phyloP scores from a whole-genome alignment of 2,113 vertebrate genomes.

The Rhinolophus sinicus region DNA sequence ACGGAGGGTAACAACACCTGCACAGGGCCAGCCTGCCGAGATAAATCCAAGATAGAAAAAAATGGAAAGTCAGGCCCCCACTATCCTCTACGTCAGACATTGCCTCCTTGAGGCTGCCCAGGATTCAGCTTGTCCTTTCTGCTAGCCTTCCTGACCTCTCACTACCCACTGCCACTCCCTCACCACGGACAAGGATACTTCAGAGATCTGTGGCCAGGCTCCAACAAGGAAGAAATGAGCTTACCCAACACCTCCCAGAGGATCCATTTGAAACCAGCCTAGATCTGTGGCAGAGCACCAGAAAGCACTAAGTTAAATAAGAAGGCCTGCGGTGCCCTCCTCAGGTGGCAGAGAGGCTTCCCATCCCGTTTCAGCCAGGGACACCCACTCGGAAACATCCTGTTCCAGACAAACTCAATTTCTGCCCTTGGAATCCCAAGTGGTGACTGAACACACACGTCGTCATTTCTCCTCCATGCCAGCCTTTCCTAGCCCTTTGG shows the following conservation, averaged over 20 bases:
- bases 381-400: slow-evolving; percentile 24
- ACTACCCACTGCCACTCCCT: slow-evolving; percentile 38
- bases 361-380: background rate
- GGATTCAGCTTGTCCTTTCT: slow-evolving; percentile 39
- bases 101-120: background rate
- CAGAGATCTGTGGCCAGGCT: slow-evolving; percentile 51
- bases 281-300: slow-evolving; percentile 40
- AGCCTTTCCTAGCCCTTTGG: background rate
- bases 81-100: background rate
- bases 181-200: slow-evolving; percentile 46
- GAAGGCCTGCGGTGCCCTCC: slow-evolving; percentile 48
- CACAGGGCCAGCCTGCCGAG: background rate
- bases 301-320: slow-evolving; percentile 53
- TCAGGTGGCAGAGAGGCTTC: slow-evolving; percentile 50
- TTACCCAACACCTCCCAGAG: slow-evolving; percentile 65
- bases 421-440: slow-evolving; percentile 23
- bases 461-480: slow-evolving; percentile 26
- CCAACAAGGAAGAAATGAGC: slow-evolving; percentile 67
- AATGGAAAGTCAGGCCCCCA: slow-evolving; percentile 39
- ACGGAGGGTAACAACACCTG: slow-evolving; percentile 11
- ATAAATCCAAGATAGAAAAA: slow-evolving; percentile 38
- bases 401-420: slow-evolving; percentile 13
- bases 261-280: slow-evolving; percentile 66
- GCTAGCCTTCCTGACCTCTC: slow-evolving; percentile 29
- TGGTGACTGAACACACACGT: background rate